These are phyloP conservation scores for Tapirus indicus DNA, from an alignment of 2,797 vertebrate genomes.

Conservation along the genomic window DNA sequence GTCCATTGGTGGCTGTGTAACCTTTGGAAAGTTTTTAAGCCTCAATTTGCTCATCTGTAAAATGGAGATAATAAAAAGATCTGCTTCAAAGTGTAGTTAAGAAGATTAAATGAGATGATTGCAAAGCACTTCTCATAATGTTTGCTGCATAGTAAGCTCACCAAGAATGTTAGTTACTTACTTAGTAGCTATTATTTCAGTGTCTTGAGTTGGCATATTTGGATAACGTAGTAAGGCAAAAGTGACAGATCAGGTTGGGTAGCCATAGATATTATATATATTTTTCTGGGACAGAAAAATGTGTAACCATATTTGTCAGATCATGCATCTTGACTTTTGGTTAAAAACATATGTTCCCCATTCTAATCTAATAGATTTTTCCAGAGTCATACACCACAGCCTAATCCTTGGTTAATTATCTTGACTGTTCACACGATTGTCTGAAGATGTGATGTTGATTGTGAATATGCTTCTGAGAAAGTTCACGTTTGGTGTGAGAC, in stretches of 20 bases:
- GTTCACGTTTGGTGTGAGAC: neutral
- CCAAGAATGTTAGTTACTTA: neutral
- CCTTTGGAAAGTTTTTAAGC: slow-evolving; percentile 9
- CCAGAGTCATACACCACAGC: neutral
- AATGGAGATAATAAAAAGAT: slow-evolving; percentile 21
- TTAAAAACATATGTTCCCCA: slow-evolving; percentile 24
- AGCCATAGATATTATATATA: neutral
- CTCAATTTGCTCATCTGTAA: slow-evolving; percentile 68
- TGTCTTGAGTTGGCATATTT: neutral
- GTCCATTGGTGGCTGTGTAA: neutral
- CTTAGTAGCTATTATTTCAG: neutral
- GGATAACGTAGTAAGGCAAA: neutral
- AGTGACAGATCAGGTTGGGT: neutral
- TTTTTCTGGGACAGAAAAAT: slow-evolving; percentile 3
- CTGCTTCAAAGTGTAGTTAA: slow-evolving; percentile 17
- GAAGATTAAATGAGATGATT: neutral
- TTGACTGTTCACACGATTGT: neutral
- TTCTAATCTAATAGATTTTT: slow-evolving; percentile 16
- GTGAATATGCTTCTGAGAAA: slow-evolving; percentile 47
- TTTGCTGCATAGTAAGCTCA: neutral
- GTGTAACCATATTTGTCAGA: slow-evolving; percentile 44
- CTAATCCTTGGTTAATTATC: slow-evolving; percentile 43
- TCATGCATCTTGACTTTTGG: slow-evolving; percentile 18
- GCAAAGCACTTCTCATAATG: neutral
- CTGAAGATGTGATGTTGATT: neutral